Base-by-base conservation (phyloP, 1,140 invertebrate species). In the Drosophila bipectinata region DNA sequence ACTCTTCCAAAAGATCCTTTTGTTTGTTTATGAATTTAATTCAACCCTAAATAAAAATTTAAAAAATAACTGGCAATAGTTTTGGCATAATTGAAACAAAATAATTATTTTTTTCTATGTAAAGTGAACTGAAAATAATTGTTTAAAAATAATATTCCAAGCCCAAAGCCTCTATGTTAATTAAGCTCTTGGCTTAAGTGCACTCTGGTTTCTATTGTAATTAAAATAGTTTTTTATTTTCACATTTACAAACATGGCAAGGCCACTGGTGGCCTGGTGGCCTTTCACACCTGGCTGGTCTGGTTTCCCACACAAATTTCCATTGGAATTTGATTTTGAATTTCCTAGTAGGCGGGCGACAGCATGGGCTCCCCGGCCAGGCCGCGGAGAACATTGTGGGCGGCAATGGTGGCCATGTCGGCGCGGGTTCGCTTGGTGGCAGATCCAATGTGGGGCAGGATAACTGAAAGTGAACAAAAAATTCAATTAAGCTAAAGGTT, bases 391-490 rank as follows among this genome's bases (percentile, higher is more conserved):
- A 98, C 95, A 91, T 98, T 98, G 79, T 95, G 92, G 1, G 96
- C 96, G 4, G 97, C 95, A 48, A 97, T 91, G 30, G 93, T 92
- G 8, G 96, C 94, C 98, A 98, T 98, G 2, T 94, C 94, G 60
- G 93, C 93, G 53, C 97, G 94, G 0, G 97, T 97, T 48, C 95
- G 93, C 1, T 93, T 77, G 0, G 97, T 97, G 9, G 97, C 96
- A 90, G 96, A 97, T 18, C 97, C 97, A 80, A 98, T 93, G 92
- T 99, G 98, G 6, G 98, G 98, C 21, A 98, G 91, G 68, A 96
- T 94, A 95, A 92, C 88, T 92, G 60, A 67, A 91, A 79, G 87
- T 47, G n/a, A 21, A 24, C 2, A 49, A 52, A 28, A 28, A 48
- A 48, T 7, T 28, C 41, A 21, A 5, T 6, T 21, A 18, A 30